phyloP scores from a whole-genome alignment of 2,113 vertebrate genomes.

The Psilopsiagon aymara region DNA sequence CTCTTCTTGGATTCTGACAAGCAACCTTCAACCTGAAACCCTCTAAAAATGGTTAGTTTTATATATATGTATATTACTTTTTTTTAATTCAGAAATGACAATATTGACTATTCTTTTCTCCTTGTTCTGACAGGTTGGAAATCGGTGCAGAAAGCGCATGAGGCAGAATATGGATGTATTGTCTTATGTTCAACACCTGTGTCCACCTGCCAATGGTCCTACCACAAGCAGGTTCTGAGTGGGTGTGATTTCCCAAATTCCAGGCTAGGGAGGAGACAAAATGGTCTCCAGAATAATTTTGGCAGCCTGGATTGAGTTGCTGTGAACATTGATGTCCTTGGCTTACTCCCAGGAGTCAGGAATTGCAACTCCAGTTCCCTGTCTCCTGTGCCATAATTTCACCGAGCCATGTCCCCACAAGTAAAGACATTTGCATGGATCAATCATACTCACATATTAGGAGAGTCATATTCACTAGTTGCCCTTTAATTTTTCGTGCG shows the following conservation, averaged over 20 bases:
- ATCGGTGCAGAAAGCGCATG: not conserved
- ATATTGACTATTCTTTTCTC: slow-evolving; percentile 10
- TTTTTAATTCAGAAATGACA: slow-evolving; percentile 33
- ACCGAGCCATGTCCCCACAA: not conserved
- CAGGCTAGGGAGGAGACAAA: not conserved
- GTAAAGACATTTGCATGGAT: not conserved
- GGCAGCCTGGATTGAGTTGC: not conserved
- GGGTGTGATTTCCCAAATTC: not conserved
- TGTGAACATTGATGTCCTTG: not conserved
- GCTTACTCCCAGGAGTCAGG: not conserved
- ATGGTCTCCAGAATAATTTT: not conserved
- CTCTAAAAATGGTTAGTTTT: slow-evolving; percentile 72
- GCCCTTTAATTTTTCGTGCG: not conserved
- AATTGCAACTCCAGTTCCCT: rapidly evolving
- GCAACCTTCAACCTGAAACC: slow-evolving; percentile 73
- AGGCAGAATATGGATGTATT: not conserved
- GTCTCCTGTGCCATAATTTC: not conserved
- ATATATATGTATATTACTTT: not conserved
- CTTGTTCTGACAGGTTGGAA: not conserved
- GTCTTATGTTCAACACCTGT: not conserved
- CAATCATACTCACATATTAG: not conserved
- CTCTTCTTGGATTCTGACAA: slow-evolving; percentile 75
- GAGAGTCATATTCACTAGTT: not conserved
- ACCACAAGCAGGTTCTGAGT: not conserved
- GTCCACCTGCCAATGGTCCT: not conserved